Conservation (phyloP, 2,888 invertebrate genomes). For the Prionchulus punctatus region DNA sequence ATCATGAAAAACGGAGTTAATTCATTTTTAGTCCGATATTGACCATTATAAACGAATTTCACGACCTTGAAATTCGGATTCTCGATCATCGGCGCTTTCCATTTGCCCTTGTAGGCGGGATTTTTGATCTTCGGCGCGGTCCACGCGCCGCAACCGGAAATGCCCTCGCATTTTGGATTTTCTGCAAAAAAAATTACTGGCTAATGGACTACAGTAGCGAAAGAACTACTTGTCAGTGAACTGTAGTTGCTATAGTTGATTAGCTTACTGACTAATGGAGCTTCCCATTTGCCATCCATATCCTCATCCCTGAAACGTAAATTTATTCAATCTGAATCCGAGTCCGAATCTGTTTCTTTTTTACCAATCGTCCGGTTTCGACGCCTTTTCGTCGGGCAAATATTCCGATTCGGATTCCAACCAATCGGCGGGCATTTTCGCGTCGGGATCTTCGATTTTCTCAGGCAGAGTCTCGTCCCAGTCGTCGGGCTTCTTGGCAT, state of each 20-base stretch:
- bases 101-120: conserved; percentile 86
- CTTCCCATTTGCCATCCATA: conserved; percentile 98
- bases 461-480: conserved; percentile 91
- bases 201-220: too few species aligned
- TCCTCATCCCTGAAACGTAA: conserved; percentile 58
- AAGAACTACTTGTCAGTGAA: neutral
- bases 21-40: neutral
- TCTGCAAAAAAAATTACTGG: conserved; percentile 39
- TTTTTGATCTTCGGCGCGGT: conserved; percentile 64
- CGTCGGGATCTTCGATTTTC: conserved; percentile 66
- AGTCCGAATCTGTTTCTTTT: too few species aligned
- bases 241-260: neutral
- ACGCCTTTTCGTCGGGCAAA: conserved; percentile 62
- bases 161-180: conserved; percentile 64
- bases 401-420: conserved; percentile 72
- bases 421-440: conserved; percentile 75
- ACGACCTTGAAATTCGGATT: conserved; percentile 33
- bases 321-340: neutral
- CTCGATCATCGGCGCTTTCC: conserved; percentile 52
- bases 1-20: conserved; percentile 8
- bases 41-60: conserved; percentile 1
- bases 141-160: conserved; percentile 82
- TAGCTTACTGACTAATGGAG: conserved; percentile 53
- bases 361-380: conserved; percentile 72
- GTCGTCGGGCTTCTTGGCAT: conserved; percentile 75